phyloP scores from a whole-genome alignment of 2,888 invertebrate species.

The Myopa testacea region DNA sequence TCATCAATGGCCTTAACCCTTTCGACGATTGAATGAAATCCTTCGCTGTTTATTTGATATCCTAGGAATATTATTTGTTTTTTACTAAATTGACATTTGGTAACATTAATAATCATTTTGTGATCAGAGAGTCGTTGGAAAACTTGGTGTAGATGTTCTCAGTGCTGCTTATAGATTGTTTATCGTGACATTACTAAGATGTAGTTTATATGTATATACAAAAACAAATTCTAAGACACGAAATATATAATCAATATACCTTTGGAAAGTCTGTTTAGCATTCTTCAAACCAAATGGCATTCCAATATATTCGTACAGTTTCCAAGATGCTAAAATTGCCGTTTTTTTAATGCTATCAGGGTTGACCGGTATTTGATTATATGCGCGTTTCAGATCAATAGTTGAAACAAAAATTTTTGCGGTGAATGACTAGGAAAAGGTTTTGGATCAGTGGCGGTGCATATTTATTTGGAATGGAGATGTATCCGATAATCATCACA shows the following conservation, averaged over 20 bases:
- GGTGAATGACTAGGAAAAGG: background rate
- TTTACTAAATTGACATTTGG: background rate
- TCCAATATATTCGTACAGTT: background rate
- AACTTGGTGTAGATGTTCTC: background rate
- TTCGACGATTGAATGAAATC: background rate
- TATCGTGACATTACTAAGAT: background rate
- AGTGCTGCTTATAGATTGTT: background rate
- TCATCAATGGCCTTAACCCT: conserved; percentile 4
- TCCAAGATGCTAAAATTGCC: background rate
- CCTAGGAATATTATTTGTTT: background rate
- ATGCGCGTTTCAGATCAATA: background rate
- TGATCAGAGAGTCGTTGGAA: background rate
- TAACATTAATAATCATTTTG: background rate
- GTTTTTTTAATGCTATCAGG: background rate
- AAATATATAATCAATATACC: conserved; percentile 3
- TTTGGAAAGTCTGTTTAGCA: conserved; percentile 6
- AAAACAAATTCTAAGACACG: conserved; percentile 8
- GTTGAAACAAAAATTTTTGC: background rate
- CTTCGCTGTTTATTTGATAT: background rate
- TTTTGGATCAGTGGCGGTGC: background rate
- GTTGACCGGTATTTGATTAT: conserved; percentile 1
- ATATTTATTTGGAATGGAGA: conserved; percentile 6
- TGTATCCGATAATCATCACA: background rate
- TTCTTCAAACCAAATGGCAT: conserved; percentile 13
- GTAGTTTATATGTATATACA: background rate